Conservation (phyloP, 2,797 vertebrate genomes). For the Phalanger gymnotis region DNA sequence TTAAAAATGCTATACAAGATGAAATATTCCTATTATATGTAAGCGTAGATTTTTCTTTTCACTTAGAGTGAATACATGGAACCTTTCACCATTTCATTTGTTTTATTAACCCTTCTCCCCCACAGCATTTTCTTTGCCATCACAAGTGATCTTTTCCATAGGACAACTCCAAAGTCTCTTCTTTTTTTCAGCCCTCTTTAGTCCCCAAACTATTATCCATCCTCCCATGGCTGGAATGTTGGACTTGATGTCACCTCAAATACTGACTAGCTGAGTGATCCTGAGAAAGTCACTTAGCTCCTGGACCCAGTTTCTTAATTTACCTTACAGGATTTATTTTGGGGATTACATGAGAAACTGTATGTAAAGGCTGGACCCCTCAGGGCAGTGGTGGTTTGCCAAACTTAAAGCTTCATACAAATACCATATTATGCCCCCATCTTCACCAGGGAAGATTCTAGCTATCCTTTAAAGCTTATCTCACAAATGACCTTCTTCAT, state of each 20-base stretch:
- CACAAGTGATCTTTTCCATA: not conserved
- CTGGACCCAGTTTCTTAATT: not conserved
- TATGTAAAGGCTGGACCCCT: not conserved
- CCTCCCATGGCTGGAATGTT: not conserved
- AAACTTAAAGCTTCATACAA: not conserved
- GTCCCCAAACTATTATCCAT: conserved; percentile 31
- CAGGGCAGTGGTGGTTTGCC: not conserved
- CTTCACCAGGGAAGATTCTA: not conserved
- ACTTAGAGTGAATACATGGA: not conserved
- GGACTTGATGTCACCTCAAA: not conserved
- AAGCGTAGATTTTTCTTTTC: not conserved
- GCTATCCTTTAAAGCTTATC: not conserved
- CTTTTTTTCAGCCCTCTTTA: not conserved
- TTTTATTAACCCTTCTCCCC: not conserved
- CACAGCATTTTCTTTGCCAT: not conserved
- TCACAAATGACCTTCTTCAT: not conserved
- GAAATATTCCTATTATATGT: not conserved
- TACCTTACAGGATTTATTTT: not conserved
- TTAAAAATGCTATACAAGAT: conserved; percentile 1
- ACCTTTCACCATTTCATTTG: not conserved
- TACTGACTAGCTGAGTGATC: not conserved
- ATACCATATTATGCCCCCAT: not conserved
- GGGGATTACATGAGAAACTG: not conserved
- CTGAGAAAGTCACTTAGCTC: not conserved
- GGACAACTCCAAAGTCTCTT: not conserved